A percentile compares a stretch with the other conserved stretches of the same genome.
These are phyloP conservation scores for Rhizoglyphus robini DNA, from an alignment of 1,140 invertebrate genomes.

Conservation along the genomic window DNA sequence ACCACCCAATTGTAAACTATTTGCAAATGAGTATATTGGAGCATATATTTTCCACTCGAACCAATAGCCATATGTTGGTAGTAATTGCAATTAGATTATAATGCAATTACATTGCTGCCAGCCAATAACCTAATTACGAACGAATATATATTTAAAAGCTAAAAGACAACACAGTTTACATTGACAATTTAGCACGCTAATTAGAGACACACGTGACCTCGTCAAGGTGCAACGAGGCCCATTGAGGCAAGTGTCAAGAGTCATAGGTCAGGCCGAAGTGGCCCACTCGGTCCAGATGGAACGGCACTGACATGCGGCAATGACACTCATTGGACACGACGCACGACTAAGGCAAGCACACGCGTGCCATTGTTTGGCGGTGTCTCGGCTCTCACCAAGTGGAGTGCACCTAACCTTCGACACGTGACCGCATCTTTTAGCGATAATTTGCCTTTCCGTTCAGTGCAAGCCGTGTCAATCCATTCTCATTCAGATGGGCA, in stretches of 20 bases:
- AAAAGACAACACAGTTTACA: too few species aligned
- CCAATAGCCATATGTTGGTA: too few species aligned
- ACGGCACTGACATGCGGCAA: too few species aligned
- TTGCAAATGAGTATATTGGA: too few species aligned
- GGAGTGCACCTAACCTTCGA: not conserved
- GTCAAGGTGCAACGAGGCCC: not conserved
- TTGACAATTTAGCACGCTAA: conserved; percentile 11
- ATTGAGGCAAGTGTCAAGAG: not conserved
- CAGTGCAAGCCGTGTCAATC: not conserved
- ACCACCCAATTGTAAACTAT: too few species aligned
- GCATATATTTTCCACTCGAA: too few species aligned
- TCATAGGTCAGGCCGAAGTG: conserved; percentile 1
- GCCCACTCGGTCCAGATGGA: not conserved
- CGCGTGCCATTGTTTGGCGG: not conserved
- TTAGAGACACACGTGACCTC: conserved; percentile 1
- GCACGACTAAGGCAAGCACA: not conserved
- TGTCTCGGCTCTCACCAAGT: not conserved
- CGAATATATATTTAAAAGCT: too few species aligned
- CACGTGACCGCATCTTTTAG: not conserved
- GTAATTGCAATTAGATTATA: too few species aligned
- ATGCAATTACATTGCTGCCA: too few species aligned
- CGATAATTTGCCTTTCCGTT: conserved; percentile 6
- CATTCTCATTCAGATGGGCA: not conserved
- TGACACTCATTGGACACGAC: not conserved
- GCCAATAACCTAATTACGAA: too few species aligned